These are phyloP conservation scores for Lophotis ruficrista DNA, from an alignment of 2,113 vertebrate genomes.

Conservation along the genomic window DNA sequence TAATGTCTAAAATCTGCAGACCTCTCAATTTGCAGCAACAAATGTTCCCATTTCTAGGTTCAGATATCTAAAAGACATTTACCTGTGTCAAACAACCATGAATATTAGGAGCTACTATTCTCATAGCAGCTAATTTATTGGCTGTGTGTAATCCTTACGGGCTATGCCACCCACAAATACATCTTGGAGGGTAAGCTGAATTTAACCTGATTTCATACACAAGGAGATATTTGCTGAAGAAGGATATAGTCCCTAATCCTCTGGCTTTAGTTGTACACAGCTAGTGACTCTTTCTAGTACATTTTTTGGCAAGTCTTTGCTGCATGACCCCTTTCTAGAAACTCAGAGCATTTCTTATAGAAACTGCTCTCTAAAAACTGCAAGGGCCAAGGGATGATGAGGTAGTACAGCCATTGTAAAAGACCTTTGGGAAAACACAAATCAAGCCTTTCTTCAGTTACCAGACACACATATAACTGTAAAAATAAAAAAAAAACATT, in stretches of 20 bases:
- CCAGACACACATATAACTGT: not conserved
- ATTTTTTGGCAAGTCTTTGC: not conserved
- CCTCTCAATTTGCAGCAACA: not conserved
- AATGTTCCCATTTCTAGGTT: not conserved
- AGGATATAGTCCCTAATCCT: not conserved
- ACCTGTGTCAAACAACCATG: not conserved
- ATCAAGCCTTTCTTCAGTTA: not conserved
- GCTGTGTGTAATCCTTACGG: not conserved
- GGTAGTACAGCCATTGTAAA: not conserved
- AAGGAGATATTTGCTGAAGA: not conserved
- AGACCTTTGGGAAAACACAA: not conserved
- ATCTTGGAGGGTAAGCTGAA: not conserved
- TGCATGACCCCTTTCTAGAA: not conserved
- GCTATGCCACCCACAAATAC: not conserved
- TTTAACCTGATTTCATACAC: conserved; percentile 11
- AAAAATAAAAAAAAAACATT: not conserved
- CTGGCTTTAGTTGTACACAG: not conserved
- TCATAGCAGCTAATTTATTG: not conserved
- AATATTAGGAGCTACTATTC: not conserved
- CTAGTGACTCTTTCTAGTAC: not conserved
- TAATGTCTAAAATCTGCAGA: not conserved
- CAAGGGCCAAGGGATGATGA: not conserved
- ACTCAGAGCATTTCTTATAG: not conserved
- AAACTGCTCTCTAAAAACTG: not conserved
- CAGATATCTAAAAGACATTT: not conserved